phyloP scores from a whole-genome alignment of 1,140 invertebrate genomes.

The Hyles euphorbiae region DNA sequence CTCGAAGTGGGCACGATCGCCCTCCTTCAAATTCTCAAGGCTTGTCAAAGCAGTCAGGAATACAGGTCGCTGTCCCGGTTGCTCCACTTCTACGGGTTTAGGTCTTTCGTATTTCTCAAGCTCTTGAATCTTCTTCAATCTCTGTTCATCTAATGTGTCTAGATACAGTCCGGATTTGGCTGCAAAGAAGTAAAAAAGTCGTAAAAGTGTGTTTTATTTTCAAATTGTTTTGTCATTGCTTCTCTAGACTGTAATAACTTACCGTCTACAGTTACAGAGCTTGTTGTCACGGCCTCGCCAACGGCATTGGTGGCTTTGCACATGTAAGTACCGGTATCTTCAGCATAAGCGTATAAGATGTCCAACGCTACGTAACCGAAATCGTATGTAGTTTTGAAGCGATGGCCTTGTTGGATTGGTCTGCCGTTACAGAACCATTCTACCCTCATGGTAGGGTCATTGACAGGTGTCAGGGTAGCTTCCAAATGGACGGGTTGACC shows the following conservation, averaged over 20 bases:
- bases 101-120: conserved; percentile 89
- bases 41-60: conserved; percentile 91
- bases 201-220: not conserved
- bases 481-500: conserved; percentile 96
- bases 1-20: conserved; percentile 95
- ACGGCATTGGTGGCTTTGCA: conserved; percentile 94
- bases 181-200: conserved; percentile 48
- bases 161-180: conserved; percentile 89
- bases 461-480: conserved; percentile 94
- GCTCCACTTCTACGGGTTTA: conserved; percentile 84
- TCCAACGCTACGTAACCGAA: conserved; percentile 97
- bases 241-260: conserved; percentile 41
- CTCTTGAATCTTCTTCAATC: conserved; percentile 91
- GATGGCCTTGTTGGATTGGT: conserved; percentile 91
- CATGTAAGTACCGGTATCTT: conserved; percentile 96
- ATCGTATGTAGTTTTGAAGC: conserved; percentile 95
- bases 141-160: conserved; percentile 92
- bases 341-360: conserved; percentile 96
- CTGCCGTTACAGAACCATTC: conserved; percentile 96
- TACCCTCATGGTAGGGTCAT: conserved; percentile 95
- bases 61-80: conserved; percentile 87
- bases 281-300: conserved; percentile 94
- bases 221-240: not conserved
- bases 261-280: conserved; percentile 89
- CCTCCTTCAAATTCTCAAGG: conserved; percentile 91